A percentile compares a stretch with the other conserved stretches of the same genome.
These are phyloP conservation scores for Rostratula benghalensis DNA, from an alignment of 2,113 vertebrate genomes.

Conservation along the genomic window DNA sequence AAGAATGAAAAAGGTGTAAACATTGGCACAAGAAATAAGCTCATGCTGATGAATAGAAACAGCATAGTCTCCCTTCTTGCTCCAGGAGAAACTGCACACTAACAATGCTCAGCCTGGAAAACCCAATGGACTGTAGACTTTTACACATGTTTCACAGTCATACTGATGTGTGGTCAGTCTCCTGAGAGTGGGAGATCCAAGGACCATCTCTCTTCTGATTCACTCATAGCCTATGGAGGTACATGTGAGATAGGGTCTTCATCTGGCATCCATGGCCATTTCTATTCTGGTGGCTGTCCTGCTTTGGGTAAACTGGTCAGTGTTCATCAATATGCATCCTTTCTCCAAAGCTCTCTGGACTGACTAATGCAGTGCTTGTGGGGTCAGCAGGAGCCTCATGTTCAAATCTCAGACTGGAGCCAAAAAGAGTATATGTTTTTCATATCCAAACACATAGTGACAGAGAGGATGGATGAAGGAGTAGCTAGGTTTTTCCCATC, in stretches of 20 bases:
- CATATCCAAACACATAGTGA: not conserved
- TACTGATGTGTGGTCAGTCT: not conserved
- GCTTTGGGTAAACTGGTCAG: not conserved
- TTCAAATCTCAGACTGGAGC: not conserved
- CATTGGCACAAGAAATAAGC: not conserved
- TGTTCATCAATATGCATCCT: not conserved
- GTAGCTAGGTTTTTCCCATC: not conserved
- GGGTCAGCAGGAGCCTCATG: not conserved
- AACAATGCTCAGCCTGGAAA: accelerated
- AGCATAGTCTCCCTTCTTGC: not conserved
- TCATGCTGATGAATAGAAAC: not conserved
- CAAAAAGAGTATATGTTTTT: not conserved
- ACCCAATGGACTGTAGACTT: not conserved
- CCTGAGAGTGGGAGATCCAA: not conserved
- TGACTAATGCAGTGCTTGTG: not conserved
- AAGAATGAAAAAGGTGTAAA: not conserved
- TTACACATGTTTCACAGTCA: not conserved
- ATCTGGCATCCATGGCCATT: not conserved
- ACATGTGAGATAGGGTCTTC: not conserved
- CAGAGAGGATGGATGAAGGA: not conserved
- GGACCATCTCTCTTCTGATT: not conserved
- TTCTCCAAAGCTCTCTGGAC: not conserved
- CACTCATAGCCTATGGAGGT: not conserved
- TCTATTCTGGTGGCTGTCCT: not conserved
- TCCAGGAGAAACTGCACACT: not conserved